Evolutionary conservation across 2,888 invertebrate genomes (phyloP), one percentile per base, ranked within the genome.

Genomic region (Norana najaformis): DNA sequence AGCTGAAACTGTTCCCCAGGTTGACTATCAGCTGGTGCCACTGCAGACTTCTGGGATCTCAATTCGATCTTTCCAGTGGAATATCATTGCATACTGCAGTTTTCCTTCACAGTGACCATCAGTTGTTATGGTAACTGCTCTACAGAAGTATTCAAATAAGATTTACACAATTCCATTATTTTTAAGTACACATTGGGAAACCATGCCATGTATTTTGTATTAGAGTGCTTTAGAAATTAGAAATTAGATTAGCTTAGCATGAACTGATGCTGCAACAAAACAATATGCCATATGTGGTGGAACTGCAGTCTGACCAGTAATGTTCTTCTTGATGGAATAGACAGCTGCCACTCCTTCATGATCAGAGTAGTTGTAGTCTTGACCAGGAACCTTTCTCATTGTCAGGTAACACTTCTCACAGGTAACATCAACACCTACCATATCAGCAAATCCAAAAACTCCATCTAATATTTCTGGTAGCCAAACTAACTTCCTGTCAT

Each of bases 321-420:
- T 39, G 47, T 90, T 91, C 37, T 90, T 89, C 39, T 88, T 91
- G 41, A 94, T 90, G 5, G 83, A 91, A 35, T 94, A 92, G 30
- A 88, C 92, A 35, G 94, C 94, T 30, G 91, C 92, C 6, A 95
- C 93, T 11, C 93, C 94, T 91, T 94, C 94, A 91, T 95, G 95
- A 91, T 95, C 95, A 36, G 95, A 94, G 91, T 93, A 94, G 89
- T 93, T 93, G 89, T 93, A 93, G 0, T 91, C 83, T 89, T 93
- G 91, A 4, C 92, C 94, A 13, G 94, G 94, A 53, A 94, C 93
- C 89, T 92, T 92, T 20, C 93, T 93, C 92, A 94, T 92, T 3
- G 93, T 93, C 36, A 94, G 92, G 14, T 91, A 90, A 92, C 94
- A 94, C 37, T 92, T 92, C 88, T 92, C 92, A 83, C 94, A 92